Conservation (phyloP, 1,140 invertebrate species). For the Zaprionus taronus region DNA sequence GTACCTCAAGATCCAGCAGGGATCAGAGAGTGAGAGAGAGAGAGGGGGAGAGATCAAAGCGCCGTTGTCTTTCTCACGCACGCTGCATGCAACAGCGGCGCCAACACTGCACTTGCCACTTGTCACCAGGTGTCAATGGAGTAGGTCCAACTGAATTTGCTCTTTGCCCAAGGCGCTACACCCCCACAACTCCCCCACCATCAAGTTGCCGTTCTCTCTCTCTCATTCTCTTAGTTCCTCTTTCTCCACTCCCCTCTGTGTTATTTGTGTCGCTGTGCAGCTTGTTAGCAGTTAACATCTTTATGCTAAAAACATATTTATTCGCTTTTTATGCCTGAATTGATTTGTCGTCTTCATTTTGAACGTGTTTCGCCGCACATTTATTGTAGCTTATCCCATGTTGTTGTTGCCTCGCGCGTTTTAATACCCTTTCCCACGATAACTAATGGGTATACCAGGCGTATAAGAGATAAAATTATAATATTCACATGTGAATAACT, state of each 20-base stretch:
- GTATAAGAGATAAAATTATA: too few species aligned
- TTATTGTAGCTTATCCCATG: constrained; percentile 53
- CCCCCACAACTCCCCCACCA: background rate
- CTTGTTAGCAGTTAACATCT: constrained; percentile 82
- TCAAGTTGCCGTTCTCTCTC: background rate
- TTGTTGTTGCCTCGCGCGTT: constrained; percentile 40
- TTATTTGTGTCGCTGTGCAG: constrained; percentile 31
- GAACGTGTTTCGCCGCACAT: constrained; percentile 67
- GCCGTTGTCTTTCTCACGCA: constrained; percentile 63
- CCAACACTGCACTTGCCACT: constrained; percentile 1
- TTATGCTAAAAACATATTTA: constrained; percentile 82
- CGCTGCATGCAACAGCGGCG: background rate
- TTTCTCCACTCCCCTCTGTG: background rate
- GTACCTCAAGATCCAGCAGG: constrained; percentile 14
- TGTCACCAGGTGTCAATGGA: constrained; percentile 1
- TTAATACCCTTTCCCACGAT: constrained; percentile 32
- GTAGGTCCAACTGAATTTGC: background rate
- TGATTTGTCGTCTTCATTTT: constrained; percentile 80
- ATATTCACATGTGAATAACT: too few species aligned
- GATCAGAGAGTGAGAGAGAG: constrained; percentile 35
- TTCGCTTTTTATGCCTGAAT: constrained; percentile 83
- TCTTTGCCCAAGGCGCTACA: background rate
- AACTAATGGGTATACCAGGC: background rate
- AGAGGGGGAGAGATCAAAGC: constrained; percentile 7
- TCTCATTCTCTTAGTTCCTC: background rate